Conservation (phyloP, 1,140 invertebrate species). For the Odontomachus brunneus region DNA sequence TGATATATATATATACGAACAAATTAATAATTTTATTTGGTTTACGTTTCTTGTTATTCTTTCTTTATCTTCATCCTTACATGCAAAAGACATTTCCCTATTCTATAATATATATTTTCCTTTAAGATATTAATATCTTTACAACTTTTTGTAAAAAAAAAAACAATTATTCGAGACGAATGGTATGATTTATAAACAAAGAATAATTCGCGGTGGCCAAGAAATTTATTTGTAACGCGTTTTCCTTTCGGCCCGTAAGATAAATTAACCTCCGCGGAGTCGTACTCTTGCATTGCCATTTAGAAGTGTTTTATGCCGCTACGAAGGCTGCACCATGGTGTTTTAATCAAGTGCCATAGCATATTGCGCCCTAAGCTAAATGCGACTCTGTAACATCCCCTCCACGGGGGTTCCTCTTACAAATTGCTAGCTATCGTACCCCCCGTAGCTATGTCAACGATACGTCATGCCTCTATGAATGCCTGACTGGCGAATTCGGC, state of each 20-base stretch:
- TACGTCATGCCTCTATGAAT: slow-evolving; percentile 74
- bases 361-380: slow-evolving; percentile 80
- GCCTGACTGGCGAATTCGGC: slow-evolving; percentile 62
- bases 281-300: slow-evolving; percentile 64
- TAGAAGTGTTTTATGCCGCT: slow-evolving; percentile 70
- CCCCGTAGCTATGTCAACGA: slow-evolving; percentile 76
- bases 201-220: background rate
- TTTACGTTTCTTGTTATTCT: too few relatives aligned
- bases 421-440: slow-evolving; percentile 78
- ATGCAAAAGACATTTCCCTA: background rate
- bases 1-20: too few relatives aligned
- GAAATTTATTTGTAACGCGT: background rate
- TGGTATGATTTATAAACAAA: background rate
- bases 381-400: slow-evolving; percentile 67
- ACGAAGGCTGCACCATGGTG: slow-evolving; percentile 70
- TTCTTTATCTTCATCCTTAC: background rate
- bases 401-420: slow-evolving; percentile 79
- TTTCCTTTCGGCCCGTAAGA: slow-evolving; percentile 38
- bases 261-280: slow-evolving; percentile 64
- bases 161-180: background rate
- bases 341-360: slow-evolving; percentile 81
- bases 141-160: background rate
- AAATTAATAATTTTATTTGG: too few relatives aligned
- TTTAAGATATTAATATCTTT: slow-evolving; percentile 12
- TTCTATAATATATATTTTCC: background rate